A percentile compares a stretch with the other conserved stretches of the same genome.
These are phyloP conservation scores for Halcyon malimbica DNA, from an alignment of 2,113 vertebrate species.

Conservation along the genomic window DNA sequence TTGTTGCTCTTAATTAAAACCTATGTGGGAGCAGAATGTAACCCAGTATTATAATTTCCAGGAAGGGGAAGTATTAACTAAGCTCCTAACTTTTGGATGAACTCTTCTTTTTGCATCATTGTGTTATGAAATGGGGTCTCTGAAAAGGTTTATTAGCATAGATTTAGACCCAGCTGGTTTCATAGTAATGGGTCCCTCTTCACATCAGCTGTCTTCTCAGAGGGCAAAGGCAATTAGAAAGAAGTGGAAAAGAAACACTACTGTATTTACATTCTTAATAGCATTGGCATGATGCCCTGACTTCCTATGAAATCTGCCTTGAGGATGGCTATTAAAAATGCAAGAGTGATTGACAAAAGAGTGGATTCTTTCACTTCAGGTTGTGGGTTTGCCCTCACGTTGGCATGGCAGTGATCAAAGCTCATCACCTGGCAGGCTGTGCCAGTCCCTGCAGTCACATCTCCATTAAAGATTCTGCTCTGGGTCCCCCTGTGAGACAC, in stretches of 20 bases:
- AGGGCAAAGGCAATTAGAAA: conserved; percentile 44
- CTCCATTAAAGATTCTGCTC: neutral
- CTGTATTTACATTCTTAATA: conserved; percentile 34
- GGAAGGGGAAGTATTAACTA: neutral
- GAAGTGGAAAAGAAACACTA: conserved; percentile 31
- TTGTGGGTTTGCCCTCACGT: rapidly evolving
- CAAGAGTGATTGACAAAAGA: neutral
- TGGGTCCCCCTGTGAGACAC: neutral
- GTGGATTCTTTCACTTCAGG: neutral
- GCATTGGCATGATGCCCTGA: conserved; percentile 30
- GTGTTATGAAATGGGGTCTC: neutral
- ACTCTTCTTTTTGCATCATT: neutral
- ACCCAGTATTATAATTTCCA: neutral
- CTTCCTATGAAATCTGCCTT: conserved; percentile 24
- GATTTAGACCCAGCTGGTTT: neutral
- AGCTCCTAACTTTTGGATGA: conserved; percentile 40
- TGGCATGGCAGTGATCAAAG: neutral
- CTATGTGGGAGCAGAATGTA: neutral
- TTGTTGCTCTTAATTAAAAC: neutral
- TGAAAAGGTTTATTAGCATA: conserved; percentile 18
- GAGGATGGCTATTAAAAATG: neutral
- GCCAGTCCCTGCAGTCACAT: rapidly evolving
- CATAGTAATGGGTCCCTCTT: neutral
- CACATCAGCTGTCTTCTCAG: conserved; percentile 8
- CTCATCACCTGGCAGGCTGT: neutral